Percentiles rank a stretch among this genome's conserved stretches.
Conservation (phyloP, 2,113 vertebrate species). For the Gopherus evgoodei region DNA sequence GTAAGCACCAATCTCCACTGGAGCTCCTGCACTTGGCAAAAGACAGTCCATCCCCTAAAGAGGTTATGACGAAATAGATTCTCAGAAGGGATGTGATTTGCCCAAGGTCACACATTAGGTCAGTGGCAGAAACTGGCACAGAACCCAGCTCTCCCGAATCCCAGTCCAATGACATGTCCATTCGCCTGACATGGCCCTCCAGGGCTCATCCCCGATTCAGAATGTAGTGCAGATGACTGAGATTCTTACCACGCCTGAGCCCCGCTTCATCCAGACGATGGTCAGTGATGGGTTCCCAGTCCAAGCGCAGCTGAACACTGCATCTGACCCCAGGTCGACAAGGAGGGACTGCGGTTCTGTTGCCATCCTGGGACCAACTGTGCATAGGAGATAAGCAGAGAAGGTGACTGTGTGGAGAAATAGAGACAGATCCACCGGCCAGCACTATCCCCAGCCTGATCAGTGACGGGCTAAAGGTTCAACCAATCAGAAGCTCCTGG, state of each 20-base stretch:
- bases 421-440: background rate
- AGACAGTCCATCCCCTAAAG: background rate
- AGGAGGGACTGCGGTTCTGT: slow-evolving; percentile 95
- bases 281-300: slow-evolving; percentile 97
- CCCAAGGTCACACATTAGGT: background rate
- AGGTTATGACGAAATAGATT: background rate
- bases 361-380: slow-evolving; percentile 96
- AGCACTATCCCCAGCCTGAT: background rate
- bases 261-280: slow-evolving; percentile 99
- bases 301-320: slow-evolving; percentile 96
- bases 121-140: background rate
- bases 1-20: background rate
- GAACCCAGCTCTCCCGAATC: background rate
- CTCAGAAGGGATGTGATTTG: background rate
- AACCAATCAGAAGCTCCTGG: background rate
- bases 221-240: rapidly evolving
- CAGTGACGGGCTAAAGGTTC: background rate
- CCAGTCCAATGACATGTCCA: no score
- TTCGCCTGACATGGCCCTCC: no score
- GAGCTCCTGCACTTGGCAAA: background rate
- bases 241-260: slow-evolving; percentile 93
- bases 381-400: background rate
- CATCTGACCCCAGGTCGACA: slow-evolving; percentile 94
- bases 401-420: background rate
- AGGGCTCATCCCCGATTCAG: background rate